Conservation (phyloP, 2,113 vertebrate genomes). For the Seriola rivoliana region DNA sequence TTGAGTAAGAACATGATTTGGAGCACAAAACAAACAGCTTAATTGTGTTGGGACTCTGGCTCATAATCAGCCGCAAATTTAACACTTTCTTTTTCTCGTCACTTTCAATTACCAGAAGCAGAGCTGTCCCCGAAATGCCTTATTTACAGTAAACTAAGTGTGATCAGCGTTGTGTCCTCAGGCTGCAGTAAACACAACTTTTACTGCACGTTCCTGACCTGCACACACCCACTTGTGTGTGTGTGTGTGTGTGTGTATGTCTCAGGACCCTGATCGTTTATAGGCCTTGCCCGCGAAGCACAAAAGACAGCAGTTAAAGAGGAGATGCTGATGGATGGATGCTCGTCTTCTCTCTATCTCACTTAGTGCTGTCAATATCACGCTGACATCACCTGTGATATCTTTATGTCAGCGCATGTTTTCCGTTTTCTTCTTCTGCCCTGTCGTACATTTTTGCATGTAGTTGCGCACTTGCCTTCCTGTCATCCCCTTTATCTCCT, state of each 20-base stretch:
- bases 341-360: constrained; percentile 20
- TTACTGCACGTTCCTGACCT: background rate
- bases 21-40: background rate
- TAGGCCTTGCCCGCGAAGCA: constrained; percentile 73
- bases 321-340: constrained; percentile 45
- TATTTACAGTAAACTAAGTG: background rate
- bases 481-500: constrained; percentile 17
- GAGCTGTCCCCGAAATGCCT: background rate
- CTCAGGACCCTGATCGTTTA: constrained; percentile 53
- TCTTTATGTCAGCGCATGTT: constrained; percentile 37
- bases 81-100: background rate
- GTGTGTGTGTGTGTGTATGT: constrained; percentile 62
- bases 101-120: background rate
- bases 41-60: background rate
- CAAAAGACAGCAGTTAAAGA: constrained; percentile 84
- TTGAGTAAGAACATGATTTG: background rate
- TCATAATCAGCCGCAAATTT: background rate
- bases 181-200: background rate
- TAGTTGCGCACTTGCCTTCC: constrained; percentile 5
- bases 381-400: constrained; percentile 57
- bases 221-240: constrained; percentile 7
- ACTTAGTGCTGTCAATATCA: constrained; percentile 28
- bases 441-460: constrained; percentile 19
- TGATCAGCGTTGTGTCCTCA: background rate
- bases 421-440: background rate